Percentiles rank a stretch among this genome's conserved stretches.
Conservation (phyloP, 2,797 vertebrate genomes). For the Pygocentrus nattereri region DNA sequence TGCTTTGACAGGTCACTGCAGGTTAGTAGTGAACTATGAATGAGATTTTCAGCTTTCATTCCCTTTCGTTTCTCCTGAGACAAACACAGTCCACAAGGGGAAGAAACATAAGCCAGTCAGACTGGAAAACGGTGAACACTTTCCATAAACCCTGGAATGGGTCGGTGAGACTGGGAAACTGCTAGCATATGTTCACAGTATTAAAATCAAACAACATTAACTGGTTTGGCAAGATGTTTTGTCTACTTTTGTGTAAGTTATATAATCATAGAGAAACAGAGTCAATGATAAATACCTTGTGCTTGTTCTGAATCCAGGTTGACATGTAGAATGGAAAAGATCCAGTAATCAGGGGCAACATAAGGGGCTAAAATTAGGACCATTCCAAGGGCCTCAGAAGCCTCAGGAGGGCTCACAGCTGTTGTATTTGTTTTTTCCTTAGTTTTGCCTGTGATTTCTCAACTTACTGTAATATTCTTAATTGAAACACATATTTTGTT, state of each 20-base stretch:
- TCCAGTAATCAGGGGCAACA: background rate
- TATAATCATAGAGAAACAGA: conserved; percentile 13
- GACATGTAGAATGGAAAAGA: conserved; percentile 38
- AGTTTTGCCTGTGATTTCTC: too few relatives aligned
- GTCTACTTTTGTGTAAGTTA: conserved; percentile 11
- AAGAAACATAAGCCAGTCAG: conserved; percentile 6
- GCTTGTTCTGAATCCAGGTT: conserved; percentile 58
- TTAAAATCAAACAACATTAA: conserved; percentile 58
- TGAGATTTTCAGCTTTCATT: conserved; percentile 40
- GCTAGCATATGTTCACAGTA: conserved; percentile 61
- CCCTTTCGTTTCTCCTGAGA: conserved; percentile 42
- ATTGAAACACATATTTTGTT: too few relatives aligned
- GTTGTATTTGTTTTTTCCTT: too few relatives aligned
- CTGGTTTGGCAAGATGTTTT: conserved; percentile 38
- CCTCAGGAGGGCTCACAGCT: too few relatives aligned
- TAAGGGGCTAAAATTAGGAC: too few relatives aligned
- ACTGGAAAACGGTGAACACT: conserved; percentile 57
- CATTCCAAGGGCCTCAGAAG: too few relatives aligned
- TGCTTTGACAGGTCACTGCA: conserved; percentile 7
- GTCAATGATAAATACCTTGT: conserved; percentile 61
- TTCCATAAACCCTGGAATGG: conserved; percentile 68
- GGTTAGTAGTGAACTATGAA: conserved; percentile 21
- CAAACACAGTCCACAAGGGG: background rate
- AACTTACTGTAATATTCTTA: too few relatives aligned
- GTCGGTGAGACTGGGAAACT: conserved; percentile 58